These are phyloP conservation scores for Pharmacophagus antenor DNA, from an alignment of 2,888 invertebrate genomes.

Conservation along the genomic window DNA sequence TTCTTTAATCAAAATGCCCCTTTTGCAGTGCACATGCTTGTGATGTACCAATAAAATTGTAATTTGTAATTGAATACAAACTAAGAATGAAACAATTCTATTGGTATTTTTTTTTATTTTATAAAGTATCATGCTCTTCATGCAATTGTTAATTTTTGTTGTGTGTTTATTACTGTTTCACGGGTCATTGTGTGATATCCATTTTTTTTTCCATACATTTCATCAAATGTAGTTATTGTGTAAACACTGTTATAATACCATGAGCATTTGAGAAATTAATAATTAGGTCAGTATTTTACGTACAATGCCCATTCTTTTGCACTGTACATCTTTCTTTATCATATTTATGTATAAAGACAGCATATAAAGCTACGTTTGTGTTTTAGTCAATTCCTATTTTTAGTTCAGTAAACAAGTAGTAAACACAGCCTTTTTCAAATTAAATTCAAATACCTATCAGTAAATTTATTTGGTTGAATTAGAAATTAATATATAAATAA, in stretches of 20 bases:
- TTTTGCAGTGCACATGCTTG: conserved; percentile 9
- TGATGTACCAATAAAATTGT: conserved; percentile 12
- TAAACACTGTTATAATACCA: not conserved
- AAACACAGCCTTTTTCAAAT: no score
- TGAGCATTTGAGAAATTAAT: conserved; percentile 6
- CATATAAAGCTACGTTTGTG: no score
- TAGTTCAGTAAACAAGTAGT: no score
- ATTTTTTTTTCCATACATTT: not conserved
- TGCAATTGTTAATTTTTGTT: not conserved
- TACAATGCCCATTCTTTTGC: not conserved
- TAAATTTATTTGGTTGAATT: no score
- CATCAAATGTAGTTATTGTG: not conserved
- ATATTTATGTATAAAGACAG: not conserved
- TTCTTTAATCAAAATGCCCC: not conserved
- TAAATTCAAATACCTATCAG: no score
- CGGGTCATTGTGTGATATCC: not conserved
- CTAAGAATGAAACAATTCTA: not conserved
- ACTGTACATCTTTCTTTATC: not conserved
- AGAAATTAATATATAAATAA: no score
- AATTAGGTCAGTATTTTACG: not conserved
- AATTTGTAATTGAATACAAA: not conserved
- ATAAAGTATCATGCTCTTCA: not conserved
- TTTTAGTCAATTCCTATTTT: no score
- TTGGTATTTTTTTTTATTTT: not conserved
- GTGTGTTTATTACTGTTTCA: not conserved